Conservation (phyloP, 2,113 vertebrate species). For the Morphnarchus princeps region DNA sequence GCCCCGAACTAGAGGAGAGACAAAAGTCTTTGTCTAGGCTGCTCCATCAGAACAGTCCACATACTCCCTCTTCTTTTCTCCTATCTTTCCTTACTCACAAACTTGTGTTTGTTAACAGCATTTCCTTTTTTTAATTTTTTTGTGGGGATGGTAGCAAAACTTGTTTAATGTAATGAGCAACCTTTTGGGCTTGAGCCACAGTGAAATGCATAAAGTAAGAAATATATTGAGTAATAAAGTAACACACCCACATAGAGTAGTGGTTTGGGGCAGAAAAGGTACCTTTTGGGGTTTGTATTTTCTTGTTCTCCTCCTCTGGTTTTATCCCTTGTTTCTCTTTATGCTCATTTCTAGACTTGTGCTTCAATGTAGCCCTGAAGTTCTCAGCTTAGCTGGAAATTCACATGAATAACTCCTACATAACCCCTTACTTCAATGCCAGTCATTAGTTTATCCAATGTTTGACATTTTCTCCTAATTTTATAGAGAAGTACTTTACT, state of each 20-base stretch:
- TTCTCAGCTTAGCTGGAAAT: not conserved
- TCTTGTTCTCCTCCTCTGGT: not conserved
- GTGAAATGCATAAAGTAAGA: not conserved
- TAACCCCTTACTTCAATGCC: not conserved
- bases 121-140: not conserved
- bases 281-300: not conserved
- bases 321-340: not conserved
- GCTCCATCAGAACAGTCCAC: not conserved
- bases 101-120: not conserved
- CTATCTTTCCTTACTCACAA: not conserved
- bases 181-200: not conserved
- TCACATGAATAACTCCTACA: rapidly evolving
- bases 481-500: not conserved
- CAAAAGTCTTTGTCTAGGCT: not conserved
- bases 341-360: not conserved
- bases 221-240: not conserved
- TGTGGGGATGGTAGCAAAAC: not conserved
- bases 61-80: not conserved
- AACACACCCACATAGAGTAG: not conserved
- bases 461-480: not conserved
- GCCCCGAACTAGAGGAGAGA: rapidly evolving
- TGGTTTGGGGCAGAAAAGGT: not conserved
- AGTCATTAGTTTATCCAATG: not conserved
- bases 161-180: not conserved
- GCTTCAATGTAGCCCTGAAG: not conserved